Percentiles rank a stretch among this genome's conserved stretches.
These are phyloP conservation scores for Cricetomys ansorgei DNA, from an alignment of 2,113 vertebrate species.

Conservation along the genomic window DNA sequence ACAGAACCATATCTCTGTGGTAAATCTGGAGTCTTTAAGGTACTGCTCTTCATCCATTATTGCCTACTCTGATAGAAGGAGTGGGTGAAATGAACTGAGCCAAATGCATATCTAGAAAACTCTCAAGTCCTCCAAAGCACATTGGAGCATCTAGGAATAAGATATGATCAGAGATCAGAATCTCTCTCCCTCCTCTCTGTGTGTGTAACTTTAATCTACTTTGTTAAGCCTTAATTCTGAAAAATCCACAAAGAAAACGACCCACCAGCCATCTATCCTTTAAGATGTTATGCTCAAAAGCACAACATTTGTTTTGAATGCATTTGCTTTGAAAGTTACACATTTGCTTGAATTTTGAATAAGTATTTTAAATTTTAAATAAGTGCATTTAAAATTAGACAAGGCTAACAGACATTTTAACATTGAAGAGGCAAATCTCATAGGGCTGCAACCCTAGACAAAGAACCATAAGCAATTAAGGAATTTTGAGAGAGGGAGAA, in stretches of 20 bases:
- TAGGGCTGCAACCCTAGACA: not conserved
- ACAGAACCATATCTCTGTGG: not conserved
- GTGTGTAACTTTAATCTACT: not conserved
- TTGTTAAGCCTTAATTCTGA: not conserved
- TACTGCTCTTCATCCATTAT: not conserved
- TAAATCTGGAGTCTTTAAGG: not conserved
- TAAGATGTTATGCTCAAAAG: not conserved
- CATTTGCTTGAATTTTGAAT: conserved; percentile 34
- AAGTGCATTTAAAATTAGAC: not conserved
- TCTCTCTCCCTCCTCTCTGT: not conserved
- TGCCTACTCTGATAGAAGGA: not conserved
- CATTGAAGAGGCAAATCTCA: not conserved
- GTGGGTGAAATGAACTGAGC: not conserved
- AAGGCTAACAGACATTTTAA: not conserved
- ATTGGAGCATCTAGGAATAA: not conserved
- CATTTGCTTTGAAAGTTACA: not conserved
- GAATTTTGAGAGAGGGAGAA: not conserved
- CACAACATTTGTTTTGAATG: not conserved
- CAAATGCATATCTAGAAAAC: not conserved
- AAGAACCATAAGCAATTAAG: not conserved
- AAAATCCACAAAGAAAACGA: not conserved
- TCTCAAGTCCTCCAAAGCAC: not conserved
- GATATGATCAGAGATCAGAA: not conserved
- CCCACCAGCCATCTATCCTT: not conserved
- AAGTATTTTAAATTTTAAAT: conserved; percentile 31